Conservation (phyloP, 2,113 vertebrate genomes). For the Oxyura jamaicensis region DNA sequence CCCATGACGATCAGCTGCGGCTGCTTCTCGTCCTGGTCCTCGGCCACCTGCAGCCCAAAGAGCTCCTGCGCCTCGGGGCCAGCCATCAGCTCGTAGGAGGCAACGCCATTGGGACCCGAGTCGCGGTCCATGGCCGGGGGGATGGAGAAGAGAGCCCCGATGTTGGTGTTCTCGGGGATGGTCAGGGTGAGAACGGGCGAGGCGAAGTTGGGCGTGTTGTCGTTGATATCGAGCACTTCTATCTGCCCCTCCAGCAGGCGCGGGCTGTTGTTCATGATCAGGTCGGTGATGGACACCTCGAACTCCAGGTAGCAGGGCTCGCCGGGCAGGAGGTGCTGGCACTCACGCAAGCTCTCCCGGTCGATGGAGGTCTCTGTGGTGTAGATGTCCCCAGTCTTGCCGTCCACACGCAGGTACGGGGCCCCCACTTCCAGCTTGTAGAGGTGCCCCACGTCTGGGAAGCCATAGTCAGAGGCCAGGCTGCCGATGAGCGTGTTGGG, state of each 20-base stretch:
- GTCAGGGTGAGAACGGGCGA: conserved; percentile 90
- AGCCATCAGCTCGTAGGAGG: conserved; percentile 88
- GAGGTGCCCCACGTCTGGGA: conserved; percentile 91
- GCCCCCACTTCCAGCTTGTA: conserved; percentile 95
- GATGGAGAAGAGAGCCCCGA: conserved; percentile 89
- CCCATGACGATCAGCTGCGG: conserved; percentile 95
- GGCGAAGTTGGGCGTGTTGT: conserved; percentile 97
- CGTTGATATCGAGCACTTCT: conserved; percentile 93
- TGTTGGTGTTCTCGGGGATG: conserved; percentile 94
- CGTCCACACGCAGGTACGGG: conserved; percentile 92
- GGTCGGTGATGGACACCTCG: conserved; percentile 95
- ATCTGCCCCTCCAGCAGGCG: conserved; percentile 94
- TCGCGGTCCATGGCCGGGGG: conserved; percentile 91
- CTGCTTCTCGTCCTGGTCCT: conserved; percentile 91
- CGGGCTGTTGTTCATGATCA: conserved; percentile 84
- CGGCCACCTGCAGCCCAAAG: conserved; percentile 91
- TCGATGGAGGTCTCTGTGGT: conserved; percentile 94
- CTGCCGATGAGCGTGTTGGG: conserved; percentile 94
- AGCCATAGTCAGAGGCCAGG: conserved; percentile 89
- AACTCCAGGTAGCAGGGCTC: conserved; percentile 94
- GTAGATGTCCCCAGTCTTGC: conserved; percentile 95
- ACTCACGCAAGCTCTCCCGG: conserved; percentile 90
- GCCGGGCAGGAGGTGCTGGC: conserved; percentile 86
- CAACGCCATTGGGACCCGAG: conserved; percentile 87
- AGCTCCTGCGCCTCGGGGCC: conserved; percentile 87